Base-by-base conservation (phyloP, 1,140 invertebrate species). In the Dreissena rostriformis region DNA sequence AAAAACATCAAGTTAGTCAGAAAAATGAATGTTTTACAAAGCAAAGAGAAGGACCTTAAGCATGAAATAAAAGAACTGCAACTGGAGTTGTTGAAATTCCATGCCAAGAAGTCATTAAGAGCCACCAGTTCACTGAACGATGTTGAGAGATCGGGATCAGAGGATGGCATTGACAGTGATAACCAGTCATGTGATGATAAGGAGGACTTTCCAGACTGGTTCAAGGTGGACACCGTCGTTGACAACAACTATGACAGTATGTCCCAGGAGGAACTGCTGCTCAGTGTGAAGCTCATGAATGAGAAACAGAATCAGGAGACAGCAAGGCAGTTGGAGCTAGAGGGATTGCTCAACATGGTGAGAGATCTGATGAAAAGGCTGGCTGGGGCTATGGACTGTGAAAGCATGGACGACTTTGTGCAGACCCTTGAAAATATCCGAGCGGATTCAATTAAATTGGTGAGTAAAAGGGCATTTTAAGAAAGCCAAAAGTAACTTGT, bases 231-330 rank as follows among this genome's bases (percentile, higher is more conserved):
- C 1, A 22, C 68, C 11, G 71, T 12, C 17, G 39, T 39, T 39
- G 26, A 26, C n/a, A 28, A 24, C 26, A 1, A 81, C 11, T 81
- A 39, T 72, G 80, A 82, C 63, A 63, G 57, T 17, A 75, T 82
- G 80, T 53, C 71, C 53, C 86, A 84, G n/a, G 85, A 87, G 26
- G 84, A 87, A 66, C 65, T 89, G 57, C 52, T 84, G 24, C 74
- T 88, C 55, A 82, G 80, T 28, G 79, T 89, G 4, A 85, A 86
- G 39, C 80, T 88, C 51, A 68, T 86, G 26, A 71, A 86, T 55
- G 65, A 75, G 22, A 83, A 82, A 26, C 85, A 84, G 19, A 71
- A 72, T 52, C 82, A 84, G 57, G 74, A 77, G 52, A 19, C 22
- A 12, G 72, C 57, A 26, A 84, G 63, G 73, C 70, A 68, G 39